Base-by-base conservation (phyloP, 2,113 vertebrate genomes). In the Atlantisia rogersi region DNA sequence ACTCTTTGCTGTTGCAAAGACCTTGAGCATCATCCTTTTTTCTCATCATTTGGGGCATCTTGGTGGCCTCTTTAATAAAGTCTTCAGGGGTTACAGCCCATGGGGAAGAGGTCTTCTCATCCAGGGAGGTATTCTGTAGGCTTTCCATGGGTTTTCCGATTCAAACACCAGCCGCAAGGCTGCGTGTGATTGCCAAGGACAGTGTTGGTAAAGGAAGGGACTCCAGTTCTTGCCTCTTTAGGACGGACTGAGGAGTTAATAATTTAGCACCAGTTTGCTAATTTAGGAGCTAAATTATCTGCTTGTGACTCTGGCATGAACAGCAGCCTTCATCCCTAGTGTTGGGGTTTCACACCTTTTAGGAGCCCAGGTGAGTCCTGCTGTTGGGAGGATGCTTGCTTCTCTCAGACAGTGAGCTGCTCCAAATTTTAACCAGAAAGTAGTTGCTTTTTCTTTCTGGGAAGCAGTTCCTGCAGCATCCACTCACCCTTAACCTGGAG, bases 121-220 rank as follows among this genome's bases (percentile, higher is more conserved):
- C 12, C 14, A 10, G 44, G 3, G 18, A 48, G 21, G 10, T 25
- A 4, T 35, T 29, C 50, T 64, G 48, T 6, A n/a, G 46, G 24
- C 20, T 48, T 69, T 42, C 29, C 29, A 16, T 37, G 17, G 11
- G 10, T 86, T 64, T 48, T 68, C 15, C 2, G 21, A 20, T 42
- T 64, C 48, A 15, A 42, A 39, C 4, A 11, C 4, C 7, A 1
- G 0, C 46, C 32, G 11, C 4, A 25, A 65, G 32, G 29, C 13
- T 48, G 4, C 24, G 3, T 14, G 65, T 10, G 29, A 42, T 10
- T 52, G 20, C 21, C 25, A 59, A 2, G 18, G 9, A 1, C 3
- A 11, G 9, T 7, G 5, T 58, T 73, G 62, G 9, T 24, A 39
- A 73, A n/a, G 12, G 9, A 68, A 52, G 3, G 6, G 39, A 68